A percentile compares a stretch with the other conserved stretches of the same genome.
These are phyloP conservation scores for Sigmodon hispidus DNA, from an alignment of 2,113 vertebrate genomes.

Conservation along the genomic window DNA sequence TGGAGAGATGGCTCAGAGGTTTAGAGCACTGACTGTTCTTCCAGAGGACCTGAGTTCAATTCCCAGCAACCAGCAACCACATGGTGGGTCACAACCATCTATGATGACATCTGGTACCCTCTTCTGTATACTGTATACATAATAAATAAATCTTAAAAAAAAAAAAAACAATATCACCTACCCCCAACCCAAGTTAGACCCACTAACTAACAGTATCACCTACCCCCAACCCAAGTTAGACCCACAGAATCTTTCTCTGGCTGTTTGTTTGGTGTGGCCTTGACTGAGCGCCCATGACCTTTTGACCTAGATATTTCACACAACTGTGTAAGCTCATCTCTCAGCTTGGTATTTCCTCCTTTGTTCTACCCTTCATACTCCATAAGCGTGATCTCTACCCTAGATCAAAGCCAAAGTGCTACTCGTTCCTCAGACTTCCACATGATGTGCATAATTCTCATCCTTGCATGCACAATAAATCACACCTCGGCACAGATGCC, in stretches of 20 bases:
- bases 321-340: background rate
- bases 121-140: no score
- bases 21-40: no score
- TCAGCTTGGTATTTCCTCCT: background rate
- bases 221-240: background rate
- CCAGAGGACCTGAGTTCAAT: no score
- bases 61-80: no score
- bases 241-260: background rate
- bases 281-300: background rate
- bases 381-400: background rate
- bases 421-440: background rate
- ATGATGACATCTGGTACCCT: no score
- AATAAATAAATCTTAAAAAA: no score
- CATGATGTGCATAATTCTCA: no score
- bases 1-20: no score
- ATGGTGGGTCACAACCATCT: no score
- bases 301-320: constrained; percentile 46
- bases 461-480: background rate
- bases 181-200: no score
- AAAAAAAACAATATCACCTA: background rate
- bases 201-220: no score
- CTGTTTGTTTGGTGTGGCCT: background rate
- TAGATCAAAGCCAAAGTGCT: background rate
- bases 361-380: background rate
- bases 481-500: background rate